These are phyloP conservation scores for Micrasema minimum DNA, from an alignment of 1,140 invertebrate genomes.

Conservation along the genomic window DNA sequence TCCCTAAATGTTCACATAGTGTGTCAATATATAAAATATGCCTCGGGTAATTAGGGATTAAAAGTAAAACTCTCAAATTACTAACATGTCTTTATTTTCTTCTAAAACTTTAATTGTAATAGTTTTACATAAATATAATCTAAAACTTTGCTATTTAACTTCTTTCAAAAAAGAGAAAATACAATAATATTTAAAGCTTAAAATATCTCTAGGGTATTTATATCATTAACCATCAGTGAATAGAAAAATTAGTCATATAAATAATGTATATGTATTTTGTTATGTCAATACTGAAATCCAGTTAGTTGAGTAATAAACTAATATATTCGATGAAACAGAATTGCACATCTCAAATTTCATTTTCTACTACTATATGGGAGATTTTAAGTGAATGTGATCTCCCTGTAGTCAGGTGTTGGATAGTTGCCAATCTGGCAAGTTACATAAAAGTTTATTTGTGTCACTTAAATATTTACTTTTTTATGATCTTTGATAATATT, in stretches of 20 bases:
- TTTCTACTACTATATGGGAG: too few species aligned
- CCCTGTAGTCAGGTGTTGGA: too few species aligned
- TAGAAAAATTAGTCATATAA: slow-evolving; percentile 37
- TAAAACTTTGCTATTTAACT: slow-evolving; percentile 34
- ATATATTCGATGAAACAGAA: neutral
- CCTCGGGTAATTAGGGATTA: too few species aligned
- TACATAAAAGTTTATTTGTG: too few species aligned
- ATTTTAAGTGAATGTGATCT: too few species aligned
- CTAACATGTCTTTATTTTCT: slow-evolving; percentile 42
- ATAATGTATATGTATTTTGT: slow-evolving; percentile 11
- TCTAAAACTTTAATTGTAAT: slow-evolving; percentile 35
- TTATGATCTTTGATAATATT: too few species aligned
- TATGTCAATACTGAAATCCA: slow-evolving; percentile 23
- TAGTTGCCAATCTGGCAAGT: too few species aligned
- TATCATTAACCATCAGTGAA: slow-evolving; percentile 31
- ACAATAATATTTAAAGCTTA: slow-evolving; percentile 41
- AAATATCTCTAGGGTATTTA: slow-evolving; percentile 33
- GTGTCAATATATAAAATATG: too few species aligned
- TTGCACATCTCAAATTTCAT: neutral
- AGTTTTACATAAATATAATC: slow-evolving; percentile 42
- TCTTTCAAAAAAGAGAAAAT: slow-evolving; percentile 33
- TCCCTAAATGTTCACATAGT: too few species aligned
- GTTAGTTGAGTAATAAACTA: neutral
- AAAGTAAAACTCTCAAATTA: slow-evolving; percentile 12
- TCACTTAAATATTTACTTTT: too few species aligned